Base-by-base conservation (phyloP, 2,797 vertebrate species). In the Phataginus tricuspis region DNA sequence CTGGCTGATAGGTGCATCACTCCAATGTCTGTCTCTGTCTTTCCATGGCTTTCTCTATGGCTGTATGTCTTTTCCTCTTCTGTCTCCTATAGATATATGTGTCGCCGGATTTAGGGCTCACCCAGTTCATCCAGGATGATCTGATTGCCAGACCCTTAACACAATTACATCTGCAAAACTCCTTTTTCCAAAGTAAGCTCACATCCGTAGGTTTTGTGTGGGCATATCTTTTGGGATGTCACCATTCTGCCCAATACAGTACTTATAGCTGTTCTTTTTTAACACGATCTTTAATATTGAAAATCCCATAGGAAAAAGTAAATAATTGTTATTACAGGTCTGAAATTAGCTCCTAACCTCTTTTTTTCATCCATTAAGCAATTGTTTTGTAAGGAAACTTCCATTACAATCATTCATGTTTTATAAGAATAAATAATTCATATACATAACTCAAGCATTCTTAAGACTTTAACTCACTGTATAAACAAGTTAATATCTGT, bases 281-380 rank as follows among this genome's bases (percentile, higher is more conserved):
- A 92, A 93, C 18, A 72, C 19, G 86, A 75, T 90, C 6, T 64
- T 92, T 66, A 79, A 83, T 87, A 66, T 12, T 59, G 64, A 87
- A 96, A 96, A 75, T 91, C 14, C 11, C 77, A 69, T 53, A 83
- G 53, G 69, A 86, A 91, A 88, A 79, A 78, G 89, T 74, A 57
- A 91, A 53, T 51, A 51, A 69, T 37, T 34, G 2, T 59, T 86
- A 82, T 59, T 84, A 87, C 2, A 91, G 53, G 18, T 72, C 55
- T 90, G 42, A 93, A 64, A 93, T 61, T 92, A 91, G 25, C n/a
- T 66, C 31, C 34, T 77, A 78, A 72, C 4, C 4, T 7, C 7
- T 7, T 39, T 79, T 86, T 86, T 39, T 14, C 29, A 39, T 66
- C 27, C 53, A 92, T 42, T 75, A 93, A 74, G 89, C 11, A 78